phyloP scores from a whole-genome alignment of 2,113 vertebrate species.

The Accipiter virgatus region DNA sequence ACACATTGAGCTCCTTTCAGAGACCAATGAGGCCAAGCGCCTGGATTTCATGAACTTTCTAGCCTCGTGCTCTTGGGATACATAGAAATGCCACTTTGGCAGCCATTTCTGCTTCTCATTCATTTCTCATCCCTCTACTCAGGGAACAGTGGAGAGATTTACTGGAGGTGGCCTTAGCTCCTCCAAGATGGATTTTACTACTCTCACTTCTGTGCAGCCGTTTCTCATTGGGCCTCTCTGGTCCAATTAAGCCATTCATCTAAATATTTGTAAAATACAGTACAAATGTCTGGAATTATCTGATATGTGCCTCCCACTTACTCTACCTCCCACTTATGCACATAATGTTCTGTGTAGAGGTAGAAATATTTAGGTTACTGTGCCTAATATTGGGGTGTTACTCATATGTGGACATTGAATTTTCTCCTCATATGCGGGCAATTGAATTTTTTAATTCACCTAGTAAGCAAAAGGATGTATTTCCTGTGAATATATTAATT shows the following conservation, averaged over 20 bases:
- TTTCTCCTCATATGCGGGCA: not conserved
- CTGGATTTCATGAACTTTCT: not conserved
- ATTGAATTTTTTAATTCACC: not conserved
- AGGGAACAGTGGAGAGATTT: not conserved
- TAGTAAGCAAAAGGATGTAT: not conserved
- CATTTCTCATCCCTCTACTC: not conserved
- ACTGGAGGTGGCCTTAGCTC: not conserved
- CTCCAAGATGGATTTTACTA: not conserved
- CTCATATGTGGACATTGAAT: fast-evolving
- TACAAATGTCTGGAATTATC: not conserved
- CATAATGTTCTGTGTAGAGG: fast-evolving
- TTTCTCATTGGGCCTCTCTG: not conserved
- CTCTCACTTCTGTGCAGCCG: fast-evolving
- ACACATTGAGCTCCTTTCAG: not conserved
- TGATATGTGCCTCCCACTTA: not conserved
- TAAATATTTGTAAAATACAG: not conserved
- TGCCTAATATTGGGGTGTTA: fast-evolving
- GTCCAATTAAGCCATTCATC: not conserved
- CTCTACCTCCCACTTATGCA: not conserved
- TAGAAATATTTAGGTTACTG: not conserved
- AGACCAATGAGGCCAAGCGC: not conserved
- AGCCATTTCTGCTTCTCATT: not conserved
- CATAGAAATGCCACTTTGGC: not conserved
- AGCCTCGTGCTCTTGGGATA: not conserved
- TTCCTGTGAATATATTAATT: not conserved